Evolutionary conservation across 2,113 vertebrate genomes (phyloP).

Genomic region (Cebus imitator): DNA sequence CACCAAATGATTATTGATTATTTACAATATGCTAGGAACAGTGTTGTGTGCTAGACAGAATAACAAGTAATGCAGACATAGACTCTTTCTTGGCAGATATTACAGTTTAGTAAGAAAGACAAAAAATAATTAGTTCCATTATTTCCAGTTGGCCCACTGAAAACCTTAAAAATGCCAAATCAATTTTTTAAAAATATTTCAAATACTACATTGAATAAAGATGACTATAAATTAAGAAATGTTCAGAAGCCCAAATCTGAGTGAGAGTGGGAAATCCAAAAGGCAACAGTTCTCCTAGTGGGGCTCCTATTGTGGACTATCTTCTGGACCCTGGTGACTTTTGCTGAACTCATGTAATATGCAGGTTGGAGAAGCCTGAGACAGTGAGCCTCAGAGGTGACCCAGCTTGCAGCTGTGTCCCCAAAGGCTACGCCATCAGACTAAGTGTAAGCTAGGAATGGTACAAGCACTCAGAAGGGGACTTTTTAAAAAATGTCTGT

Average conservation of each 20-base stretch:
- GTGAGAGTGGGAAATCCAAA: neutral
- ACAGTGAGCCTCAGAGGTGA: neutral
- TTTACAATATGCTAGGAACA: neutral
- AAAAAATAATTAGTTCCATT: neutral
- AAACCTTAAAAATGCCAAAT: neutral
- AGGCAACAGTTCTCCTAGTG: neutral
- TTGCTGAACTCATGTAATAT: neutral
- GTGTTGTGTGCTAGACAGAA: neutral
- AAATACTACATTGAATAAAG: neutral
- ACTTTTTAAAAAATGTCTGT: neutral
- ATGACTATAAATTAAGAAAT: neutral
- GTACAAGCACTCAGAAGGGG: neutral
- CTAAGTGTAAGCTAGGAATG: constrained; percentile 2
- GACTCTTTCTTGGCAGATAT: neutral
- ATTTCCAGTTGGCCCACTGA: neutral
- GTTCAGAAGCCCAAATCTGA: neutral
- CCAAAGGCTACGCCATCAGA: neutral
- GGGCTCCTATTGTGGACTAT: neutral
- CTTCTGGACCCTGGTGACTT: neutral
- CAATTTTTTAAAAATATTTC: neutral
- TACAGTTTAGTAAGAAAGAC: neutral
- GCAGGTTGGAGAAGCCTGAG: neutral
- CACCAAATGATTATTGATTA: neutral
- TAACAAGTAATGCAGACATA: neutral
- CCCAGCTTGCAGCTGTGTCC: neutral